Conservation (phyloP, 2,797 vertebrate species). For the Steatocranus sp. region DNA sequence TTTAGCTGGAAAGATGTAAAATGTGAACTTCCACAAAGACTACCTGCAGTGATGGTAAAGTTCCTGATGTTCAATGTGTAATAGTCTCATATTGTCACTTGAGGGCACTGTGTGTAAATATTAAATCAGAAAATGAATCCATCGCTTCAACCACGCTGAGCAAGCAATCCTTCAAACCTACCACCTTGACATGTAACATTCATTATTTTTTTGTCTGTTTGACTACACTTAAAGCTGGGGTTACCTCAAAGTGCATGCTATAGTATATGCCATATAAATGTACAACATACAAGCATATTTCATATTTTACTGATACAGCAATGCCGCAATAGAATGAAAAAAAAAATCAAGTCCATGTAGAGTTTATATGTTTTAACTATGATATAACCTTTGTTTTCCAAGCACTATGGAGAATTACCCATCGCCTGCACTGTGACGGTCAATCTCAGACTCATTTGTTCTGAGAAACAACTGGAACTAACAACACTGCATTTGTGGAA, state of each 20-base stretch:
- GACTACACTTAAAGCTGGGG: neutral
- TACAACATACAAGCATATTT: neutral
- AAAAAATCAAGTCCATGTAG: neutral
- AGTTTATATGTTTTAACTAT: neutral
- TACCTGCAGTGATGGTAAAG: neutral
- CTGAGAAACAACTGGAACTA: neutral
- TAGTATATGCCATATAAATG: neutral
- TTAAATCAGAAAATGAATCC: neutral
- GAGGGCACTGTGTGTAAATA: conserved; percentile 23
- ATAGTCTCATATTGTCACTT: conserved; percentile 3
- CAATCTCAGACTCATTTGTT: neutral
- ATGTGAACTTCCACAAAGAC: neutral
- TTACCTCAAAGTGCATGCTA: neutral
- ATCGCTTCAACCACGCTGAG: neutral
- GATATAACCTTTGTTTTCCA: conserved; percentile 3
- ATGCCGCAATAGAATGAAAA: neutral
- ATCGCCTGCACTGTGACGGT: neutral
- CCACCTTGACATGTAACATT: neutral
- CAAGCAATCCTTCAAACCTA: neutral
- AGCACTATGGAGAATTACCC: neutral
- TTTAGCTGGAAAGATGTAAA: neutral
- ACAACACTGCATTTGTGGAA: neutral
- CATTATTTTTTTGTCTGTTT: neutral
- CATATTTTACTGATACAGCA: neutral
- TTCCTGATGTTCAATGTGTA: neutral